Evolutionary conservation across 1,140 invertebrate genomes (phyloP).

Genomic region (Ips typographus): DNA sequence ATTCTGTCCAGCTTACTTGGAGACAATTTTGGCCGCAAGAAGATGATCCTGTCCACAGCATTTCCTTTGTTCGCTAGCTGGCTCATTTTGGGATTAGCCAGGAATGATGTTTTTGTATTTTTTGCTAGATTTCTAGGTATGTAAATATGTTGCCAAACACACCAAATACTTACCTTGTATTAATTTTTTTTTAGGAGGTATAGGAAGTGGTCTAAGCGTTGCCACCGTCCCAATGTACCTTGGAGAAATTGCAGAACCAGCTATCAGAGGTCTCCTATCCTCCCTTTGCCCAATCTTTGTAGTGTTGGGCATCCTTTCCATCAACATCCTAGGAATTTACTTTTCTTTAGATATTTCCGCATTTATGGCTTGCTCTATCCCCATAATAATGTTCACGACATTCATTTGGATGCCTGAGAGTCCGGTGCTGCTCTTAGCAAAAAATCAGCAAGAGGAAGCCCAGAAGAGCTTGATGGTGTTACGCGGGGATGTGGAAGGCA

Average conservation of each 20-base stretch:
- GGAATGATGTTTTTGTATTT: constrained; percentile 50
- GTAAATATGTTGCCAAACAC: constrained; percentile 49
- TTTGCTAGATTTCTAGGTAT: constrained; percentile 33
- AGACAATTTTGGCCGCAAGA: constrained; percentile 65
- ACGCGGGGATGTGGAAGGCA: constrained; percentile 63
- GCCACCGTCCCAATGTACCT: constrained; percentile 65
- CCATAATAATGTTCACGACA: constrained; percentile 61
- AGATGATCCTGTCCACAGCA: constrained; percentile 61
- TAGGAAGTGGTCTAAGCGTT: constrained; percentile 67
- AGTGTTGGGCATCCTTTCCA: constrained; percentile 65
- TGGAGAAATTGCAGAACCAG: constrained; percentile 65
- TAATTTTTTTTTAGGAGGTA: constrained; percentile 54
- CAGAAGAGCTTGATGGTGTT: constrained; percentile 38
- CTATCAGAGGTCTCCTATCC: constrained; percentile 60
- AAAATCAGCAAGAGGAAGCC: constrained; percentile 36
- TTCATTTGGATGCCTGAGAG: constrained; percentile 56
- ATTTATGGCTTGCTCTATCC: constrained; percentile 58
- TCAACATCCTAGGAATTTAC: constrained; percentile 66
- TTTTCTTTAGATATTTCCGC: constrained; percentile 60
- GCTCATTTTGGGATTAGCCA: constrained; percentile 60
- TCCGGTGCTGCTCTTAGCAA: constrained; percentile 47
- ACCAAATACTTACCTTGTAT: constrained; percentile 13
- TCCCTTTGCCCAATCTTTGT: constrained; percentile 42
- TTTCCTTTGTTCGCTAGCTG: constrained; percentile 63
- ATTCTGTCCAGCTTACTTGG: constrained; percentile 53